A percentile compares a stretch with the other conserved stretches of the same genome.
Conservation (phyloP, 1,140 invertebrate genomes). For the Neotoxoptera formosana region DNA sequence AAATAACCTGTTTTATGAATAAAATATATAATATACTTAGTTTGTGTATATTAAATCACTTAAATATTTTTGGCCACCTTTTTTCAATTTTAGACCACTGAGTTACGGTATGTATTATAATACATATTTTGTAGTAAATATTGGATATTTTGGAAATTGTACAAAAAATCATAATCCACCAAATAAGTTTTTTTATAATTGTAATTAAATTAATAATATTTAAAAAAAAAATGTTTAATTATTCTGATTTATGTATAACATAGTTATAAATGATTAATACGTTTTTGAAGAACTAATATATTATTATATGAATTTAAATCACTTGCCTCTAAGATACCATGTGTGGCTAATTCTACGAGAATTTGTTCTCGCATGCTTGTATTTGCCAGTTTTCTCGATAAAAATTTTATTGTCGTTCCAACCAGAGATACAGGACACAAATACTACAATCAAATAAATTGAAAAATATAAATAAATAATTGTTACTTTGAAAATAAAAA, state of each 20-base stretch:
- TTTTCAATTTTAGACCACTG: too few relatives aligned
- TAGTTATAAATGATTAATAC: not conserved
- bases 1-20: too few relatives aligned
- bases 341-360: not conserved
- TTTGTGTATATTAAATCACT: too few relatives aligned
- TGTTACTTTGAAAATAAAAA: not conserved
- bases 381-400: not conserved
- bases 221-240: not conserved
- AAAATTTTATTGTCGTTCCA: not conserved
- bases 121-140: too few relatives aligned
- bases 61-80: too few relatives aligned
- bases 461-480: too few relatives aligned
- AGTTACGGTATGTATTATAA: too few relatives aligned
- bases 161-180: not conserved
- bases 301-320: not conserved
- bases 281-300: not conserved
- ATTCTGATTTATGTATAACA: too few relatives aligned
- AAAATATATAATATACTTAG: too few relatives aligned
- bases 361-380: not conserved
- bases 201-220: not conserved
- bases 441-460: not conserved
- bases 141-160: too few relatives aligned
- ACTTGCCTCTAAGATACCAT: not conserved
- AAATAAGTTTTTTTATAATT: not conserved
- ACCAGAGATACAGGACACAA: conserved; percentile 1